phyloP scores from a whole-genome alignment of 2,797 vertebrate genomes.

The Buphagus erythrorhynchus region DNA sequence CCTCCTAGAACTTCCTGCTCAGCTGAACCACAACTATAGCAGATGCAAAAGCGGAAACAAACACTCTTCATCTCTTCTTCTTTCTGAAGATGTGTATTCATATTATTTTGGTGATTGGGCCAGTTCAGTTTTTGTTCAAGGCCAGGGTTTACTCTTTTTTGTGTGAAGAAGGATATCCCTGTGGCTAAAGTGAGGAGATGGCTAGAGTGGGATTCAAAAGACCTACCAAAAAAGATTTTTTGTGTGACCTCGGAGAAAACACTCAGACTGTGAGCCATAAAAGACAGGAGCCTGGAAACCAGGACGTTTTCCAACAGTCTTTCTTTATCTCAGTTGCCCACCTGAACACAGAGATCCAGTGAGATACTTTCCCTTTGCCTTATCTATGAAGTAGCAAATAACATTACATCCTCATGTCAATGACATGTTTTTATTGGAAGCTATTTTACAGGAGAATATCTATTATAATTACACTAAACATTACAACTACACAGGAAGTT shows the following conservation, averaged over 20 bases:
- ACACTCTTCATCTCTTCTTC: not conserved
- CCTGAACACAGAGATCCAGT: not conserved
- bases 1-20: not conserved
- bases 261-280: not conserved
- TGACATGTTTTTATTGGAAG: not conserved
- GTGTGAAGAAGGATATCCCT: not conserved
- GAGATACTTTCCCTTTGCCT: not conserved
- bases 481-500: not conserved
- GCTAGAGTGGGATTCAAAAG: not conserved
- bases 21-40: not conserved
- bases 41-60: not conserved
- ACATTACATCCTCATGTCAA: not conserved
- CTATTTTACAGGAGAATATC: not conserved
- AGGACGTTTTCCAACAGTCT: not conserved
- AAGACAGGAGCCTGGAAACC: not conserved
- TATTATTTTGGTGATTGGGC: not conserved
- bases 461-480: not conserved
- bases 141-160: not conserved
- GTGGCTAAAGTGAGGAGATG: not conserved
- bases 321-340: not conserved
- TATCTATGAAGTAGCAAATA: not conserved
- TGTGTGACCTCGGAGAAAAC: not conserved
- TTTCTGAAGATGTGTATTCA: not conserved
- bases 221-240: not conserved
- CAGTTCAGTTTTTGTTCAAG: not conserved